phyloP scores from a whole-genome alignment of 2,113 vertebrate genomes.

The Ophthalmolycus amberensis region DNA sequence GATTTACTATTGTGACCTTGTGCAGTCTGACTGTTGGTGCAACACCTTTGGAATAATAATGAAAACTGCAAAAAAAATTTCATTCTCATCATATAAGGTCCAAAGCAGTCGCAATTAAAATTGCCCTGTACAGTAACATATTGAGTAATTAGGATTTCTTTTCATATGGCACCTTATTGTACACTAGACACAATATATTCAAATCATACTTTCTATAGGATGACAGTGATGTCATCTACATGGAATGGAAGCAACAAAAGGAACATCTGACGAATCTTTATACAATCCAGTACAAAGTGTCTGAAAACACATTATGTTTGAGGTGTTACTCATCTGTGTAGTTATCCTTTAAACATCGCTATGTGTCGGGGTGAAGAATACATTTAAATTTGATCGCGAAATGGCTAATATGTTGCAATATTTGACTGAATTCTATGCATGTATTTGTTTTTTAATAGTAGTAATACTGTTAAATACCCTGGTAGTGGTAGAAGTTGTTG shows the following conservation, averaged over 20 bases:
- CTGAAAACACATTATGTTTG: background rate
- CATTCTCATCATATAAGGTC: background rate
- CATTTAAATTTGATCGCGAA: background rate
- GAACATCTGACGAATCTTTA: background rate
- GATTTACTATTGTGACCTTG: background rate
- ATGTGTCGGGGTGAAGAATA: background rate
- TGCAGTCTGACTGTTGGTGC: background rate
- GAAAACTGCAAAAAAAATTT: background rate
- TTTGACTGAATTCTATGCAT: background rate
- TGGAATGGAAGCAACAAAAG: background rate
- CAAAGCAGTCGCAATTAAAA: background rate
- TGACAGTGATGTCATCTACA: background rate
- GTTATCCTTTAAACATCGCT: background rate
- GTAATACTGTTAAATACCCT: background rate
- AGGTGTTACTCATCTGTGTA: background rate
- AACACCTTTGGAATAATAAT: background rate
- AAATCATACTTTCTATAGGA: background rate
- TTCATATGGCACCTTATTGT: background rate
- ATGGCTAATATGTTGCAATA: background rate
- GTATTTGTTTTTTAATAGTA: background rate
- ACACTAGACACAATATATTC: background rate
- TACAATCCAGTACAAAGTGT: background rate
- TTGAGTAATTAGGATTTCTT: background rate
- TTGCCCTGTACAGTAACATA: background rate
- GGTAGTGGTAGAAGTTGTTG: background rate